Evolutionary conservation across 2,888 invertebrate species (phyloP), one percentile per base, ranked within the genome.

Genomic region (Pachliopta kotzebuea): DNA sequence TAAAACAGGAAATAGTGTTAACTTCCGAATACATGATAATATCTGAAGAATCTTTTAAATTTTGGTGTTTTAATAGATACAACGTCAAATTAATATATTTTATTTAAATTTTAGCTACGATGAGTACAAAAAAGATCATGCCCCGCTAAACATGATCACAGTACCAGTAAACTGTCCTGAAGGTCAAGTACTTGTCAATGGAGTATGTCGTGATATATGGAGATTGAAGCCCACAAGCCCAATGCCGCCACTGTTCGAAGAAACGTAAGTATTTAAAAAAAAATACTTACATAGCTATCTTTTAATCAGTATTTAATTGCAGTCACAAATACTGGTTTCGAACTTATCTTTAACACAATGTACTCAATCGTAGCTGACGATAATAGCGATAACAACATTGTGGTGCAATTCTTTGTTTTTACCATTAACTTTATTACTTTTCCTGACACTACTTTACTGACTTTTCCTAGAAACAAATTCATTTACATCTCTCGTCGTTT

Each of bases 121-220:
- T 26, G 20, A 31, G 9, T 11, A 31, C 24, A 31, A 31, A 9
- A 55, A 53, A 37, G 56, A 58, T 14, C 54, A 54, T 31, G 49
- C 29, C 49, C 65, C 65, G 14, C 50, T 49, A 23, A 69, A 69
- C 54, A 70, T 71, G 18, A 64, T 72, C 4, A 69, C 69, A 0
- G 74, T 72, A 6, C 73, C 75, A 11, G 53, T 70, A 7, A 73
- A 76, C 55, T 74, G 74, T 62, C 71, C 69, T 1, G 17, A 42
- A 26, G 72, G 71, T 18, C 71, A 72, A 61, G 58, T 65, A 56
- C 67, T 65, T 31, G 23, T 29, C 31, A 59, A 53, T n/a, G 31
- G 37, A 26, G 56, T 64, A 56, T 75, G 75, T 65, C 69, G 70
- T 18, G 72, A 71, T 9, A 58, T 71, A n/a, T 79, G 77, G 81